Evolutionary conservation across 2,888 invertebrate species (phyloP), one percentile per base, ranked within the genome.

Genomic region (Lomographa bimaculata): DNA sequence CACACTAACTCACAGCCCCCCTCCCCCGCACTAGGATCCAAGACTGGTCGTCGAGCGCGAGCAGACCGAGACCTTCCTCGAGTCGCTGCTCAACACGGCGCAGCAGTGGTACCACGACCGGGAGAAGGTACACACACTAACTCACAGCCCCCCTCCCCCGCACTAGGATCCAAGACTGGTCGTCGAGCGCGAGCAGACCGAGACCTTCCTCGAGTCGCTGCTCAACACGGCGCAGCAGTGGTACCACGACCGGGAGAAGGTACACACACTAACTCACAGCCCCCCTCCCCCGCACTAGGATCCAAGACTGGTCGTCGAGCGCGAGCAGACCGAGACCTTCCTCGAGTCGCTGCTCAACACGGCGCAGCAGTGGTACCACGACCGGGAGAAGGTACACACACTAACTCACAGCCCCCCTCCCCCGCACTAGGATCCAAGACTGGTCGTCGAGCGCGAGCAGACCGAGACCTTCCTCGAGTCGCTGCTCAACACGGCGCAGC

Each of bases 381-480:
- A 97, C 81, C 47, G 77, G 11, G 77, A 77, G 51, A 75, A 76
- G 77, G 60, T 81, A n/a, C n/a, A n/a, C n/a, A n/a, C n/a, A n/a
- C n/a, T n/a, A n/a, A n/a, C n/a, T n/a, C n/a, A n/a, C n/a, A n/a
- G n/a, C n/a, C n/a, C n/a, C n/a, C n/a, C n/a, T n/a, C n/a, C n/a
- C n/a, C n/a, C n/a, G n/a, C n/a, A n/a, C n/a, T n/a, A n/a, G n/a
- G n/a, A n/a, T n/a, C n/a, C n/a, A n/a, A n/a, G n/a, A n/a, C n/a
- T n/a, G n/a, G 96, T 97, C 28, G 96, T 96, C 56, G 96, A 96
- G 90, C 94, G 93, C 76, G 97, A 97, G 84, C 92, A 92, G 63
- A 94, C 94, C 54, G 95, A 96, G 84, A 97, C 96, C 21, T 97
- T 97, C 81, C 90, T 97, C 61, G 97, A 97, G 85, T 95, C 96